These are phyloP conservation scores for Epinephelus awoara DNA, from an alignment of 2,797 vertebrate genomes.

Conservation along the genomic window DNA sequence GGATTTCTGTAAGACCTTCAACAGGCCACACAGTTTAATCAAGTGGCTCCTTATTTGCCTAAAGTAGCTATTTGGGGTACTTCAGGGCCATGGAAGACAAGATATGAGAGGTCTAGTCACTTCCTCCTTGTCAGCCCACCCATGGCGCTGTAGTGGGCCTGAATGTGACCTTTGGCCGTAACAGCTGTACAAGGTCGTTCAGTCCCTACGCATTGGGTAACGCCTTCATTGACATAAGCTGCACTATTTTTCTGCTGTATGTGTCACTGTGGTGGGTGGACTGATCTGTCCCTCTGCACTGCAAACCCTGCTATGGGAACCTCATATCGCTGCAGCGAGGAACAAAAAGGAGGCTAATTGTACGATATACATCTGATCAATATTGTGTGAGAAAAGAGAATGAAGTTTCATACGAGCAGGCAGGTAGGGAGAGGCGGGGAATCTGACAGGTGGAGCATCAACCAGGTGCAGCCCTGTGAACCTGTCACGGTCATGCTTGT, in stretches of 20 bases:
- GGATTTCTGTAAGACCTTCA: neutral
- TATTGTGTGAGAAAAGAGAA: neutral
- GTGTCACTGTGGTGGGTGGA: conserved; percentile 34
- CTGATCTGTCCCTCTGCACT: conserved; percentile 7
- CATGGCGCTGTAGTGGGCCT: conserved; percentile 33
- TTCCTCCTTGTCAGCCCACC: conserved; percentile 59
- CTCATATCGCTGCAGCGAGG: neutral
- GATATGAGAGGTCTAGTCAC: conserved; percentile 25
- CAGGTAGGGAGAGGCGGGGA: too few relatives aligned
- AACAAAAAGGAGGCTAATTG: neutral
- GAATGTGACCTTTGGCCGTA: conserved; percentile 47
- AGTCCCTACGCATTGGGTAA: conserved; percentile 19
- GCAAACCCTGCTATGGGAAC: conserved; percentile 13
- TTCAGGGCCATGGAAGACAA: conserved; percentile 15
- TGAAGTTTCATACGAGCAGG: neutral
- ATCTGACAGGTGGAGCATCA: too few relatives aligned
- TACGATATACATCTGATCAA: neutral
- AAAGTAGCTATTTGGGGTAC: neutral
- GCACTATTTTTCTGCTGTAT: conserved; percentile 21
- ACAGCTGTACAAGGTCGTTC: conserved; percentile 51
- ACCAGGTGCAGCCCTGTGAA: too few relatives aligned
- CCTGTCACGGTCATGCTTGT: too few relatives aligned
- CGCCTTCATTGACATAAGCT: conserved; percentile 45
- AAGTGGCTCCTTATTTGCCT: neutral
- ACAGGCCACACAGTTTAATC: neutral